Conservation (phyloP, 2,797 vertebrate genomes). For the Hipposideros larvatus region DNA sequence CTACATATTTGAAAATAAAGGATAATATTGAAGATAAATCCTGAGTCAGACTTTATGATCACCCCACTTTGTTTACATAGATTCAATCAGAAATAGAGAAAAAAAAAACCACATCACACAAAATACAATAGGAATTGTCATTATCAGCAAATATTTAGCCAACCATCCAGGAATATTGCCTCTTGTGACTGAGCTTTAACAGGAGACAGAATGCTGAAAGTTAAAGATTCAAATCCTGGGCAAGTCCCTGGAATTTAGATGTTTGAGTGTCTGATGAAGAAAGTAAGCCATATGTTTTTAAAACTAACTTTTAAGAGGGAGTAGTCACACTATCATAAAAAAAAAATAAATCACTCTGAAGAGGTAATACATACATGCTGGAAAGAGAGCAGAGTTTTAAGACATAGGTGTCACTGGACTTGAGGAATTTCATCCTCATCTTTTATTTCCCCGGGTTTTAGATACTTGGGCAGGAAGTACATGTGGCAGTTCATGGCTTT, state of each 20-base stretch:
- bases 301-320: background rate
- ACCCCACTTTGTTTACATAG: background rate
- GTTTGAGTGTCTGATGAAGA: constrained; percentile 14
- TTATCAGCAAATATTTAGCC: background rate
- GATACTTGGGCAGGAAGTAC: constrained; percentile 26
- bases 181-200: background rate
- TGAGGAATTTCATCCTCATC: background rate
- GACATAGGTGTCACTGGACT: background rate
- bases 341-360: background rate
- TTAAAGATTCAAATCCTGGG: background rate
- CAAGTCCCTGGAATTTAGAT: background rate
- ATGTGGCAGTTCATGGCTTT: constrained; percentile 46
- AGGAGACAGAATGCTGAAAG: background rate
- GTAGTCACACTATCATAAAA: background rate
- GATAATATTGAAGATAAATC: constrained; percentile 17
- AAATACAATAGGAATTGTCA: background rate
- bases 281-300: background rate
- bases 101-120: background rate
- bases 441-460: background rate
- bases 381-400: background rate
- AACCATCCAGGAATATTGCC: background rate
- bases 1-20: background rate
- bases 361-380: background rate
- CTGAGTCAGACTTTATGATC: background rate
- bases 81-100: background rate